Evolutionary conservation across 2,113 vertebrate genomes (phyloP).

Genomic region (Lipophrys pholis): DNA sequence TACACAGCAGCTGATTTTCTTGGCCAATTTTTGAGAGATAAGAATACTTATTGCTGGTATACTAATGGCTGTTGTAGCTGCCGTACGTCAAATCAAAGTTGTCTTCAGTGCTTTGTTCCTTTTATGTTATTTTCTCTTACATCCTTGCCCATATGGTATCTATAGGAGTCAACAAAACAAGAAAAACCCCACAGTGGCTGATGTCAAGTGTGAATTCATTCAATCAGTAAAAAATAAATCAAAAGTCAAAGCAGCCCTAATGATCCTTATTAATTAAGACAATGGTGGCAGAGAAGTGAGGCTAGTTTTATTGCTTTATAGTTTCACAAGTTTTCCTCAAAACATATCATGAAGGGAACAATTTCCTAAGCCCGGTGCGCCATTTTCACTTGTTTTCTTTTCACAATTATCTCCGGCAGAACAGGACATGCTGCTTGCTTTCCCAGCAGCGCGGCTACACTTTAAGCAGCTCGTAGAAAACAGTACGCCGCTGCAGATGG

Average conservation of each 20-base stretch:
- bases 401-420: conserved; percentile 49
- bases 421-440: conserved; percentile 43
- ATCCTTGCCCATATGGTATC: conserved; percentile 1
- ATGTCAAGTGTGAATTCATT: conserved; percentile 4
- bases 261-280: conserved; percentile 21
- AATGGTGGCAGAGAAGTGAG: neutral
- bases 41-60: conserved; percentile 1
- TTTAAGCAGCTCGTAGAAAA: conserved; percentile 56
- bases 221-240: neutral
- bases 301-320: conserved; percentile 17
- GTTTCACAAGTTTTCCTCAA: conserved; percentile 31
- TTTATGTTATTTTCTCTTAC: conserved; percentile 17
- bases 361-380: conserved; percentile 11
- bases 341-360: conserved; percentile 26
- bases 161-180: conserved; percentile 21
- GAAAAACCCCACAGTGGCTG: conserved; percentile 8
- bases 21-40: conserved; percentile 4
- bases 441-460: conserved; percentile 50
- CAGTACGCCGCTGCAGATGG: conserved; percentile 41
- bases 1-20: neutral
- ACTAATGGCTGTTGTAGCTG: neutral
- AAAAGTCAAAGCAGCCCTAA: conserved; percentile 5
- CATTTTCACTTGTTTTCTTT: conserved; percentile 26
- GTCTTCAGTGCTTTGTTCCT: neutral
- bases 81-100: conserved; percentile 29